Evolutionary conservation across 2,888 invertebrate genomes (phyloP).

Genomic region (Limnephilus lunatus): DNA sequence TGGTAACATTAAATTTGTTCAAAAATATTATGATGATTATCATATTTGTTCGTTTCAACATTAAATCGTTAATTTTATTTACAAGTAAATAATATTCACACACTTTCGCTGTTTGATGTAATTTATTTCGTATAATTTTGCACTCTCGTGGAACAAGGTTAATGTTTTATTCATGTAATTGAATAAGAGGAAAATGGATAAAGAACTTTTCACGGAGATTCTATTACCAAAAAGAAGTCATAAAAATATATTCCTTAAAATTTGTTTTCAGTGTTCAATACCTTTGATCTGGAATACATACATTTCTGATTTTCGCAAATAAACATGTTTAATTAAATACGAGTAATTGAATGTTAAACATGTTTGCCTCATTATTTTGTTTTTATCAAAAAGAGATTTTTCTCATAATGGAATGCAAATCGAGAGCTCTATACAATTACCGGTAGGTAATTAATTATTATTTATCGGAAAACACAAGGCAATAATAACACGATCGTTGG

Average conservation of each 20-base stretch:
- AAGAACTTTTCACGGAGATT: neutral
- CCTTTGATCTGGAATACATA: neutral
- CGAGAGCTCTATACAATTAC: neutral
- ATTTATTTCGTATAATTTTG: constrained; percentile 7
- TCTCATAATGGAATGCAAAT: neutral
- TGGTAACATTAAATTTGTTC: too few species aligned
- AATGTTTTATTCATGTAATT: constrained; percentile 14
- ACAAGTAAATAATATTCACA: neutral
- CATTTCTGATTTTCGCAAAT: neutral
- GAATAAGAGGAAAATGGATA: neutral
- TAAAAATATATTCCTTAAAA: neutral
- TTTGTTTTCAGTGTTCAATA: too few species aligned
- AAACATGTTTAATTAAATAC: neutral
- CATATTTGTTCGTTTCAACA: neutral
- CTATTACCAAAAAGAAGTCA: neutral
- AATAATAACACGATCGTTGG: neutral
- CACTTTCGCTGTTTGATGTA: neutral
- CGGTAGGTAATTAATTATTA: neutral
- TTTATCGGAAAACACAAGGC: neutral
- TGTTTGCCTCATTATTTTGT: neutral
- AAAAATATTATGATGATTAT: neutral
- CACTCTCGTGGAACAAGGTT: neutral
- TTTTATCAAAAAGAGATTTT: neutral
- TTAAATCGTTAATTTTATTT: neutral
- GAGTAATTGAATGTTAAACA: neutral